Percentiles rank a stretch among this genome's conserved stretches.
Evolutionary conservation across 2,888 invertebrate genomes (phyloP).

Genomic region (Bellardia bayeri): DNA sequence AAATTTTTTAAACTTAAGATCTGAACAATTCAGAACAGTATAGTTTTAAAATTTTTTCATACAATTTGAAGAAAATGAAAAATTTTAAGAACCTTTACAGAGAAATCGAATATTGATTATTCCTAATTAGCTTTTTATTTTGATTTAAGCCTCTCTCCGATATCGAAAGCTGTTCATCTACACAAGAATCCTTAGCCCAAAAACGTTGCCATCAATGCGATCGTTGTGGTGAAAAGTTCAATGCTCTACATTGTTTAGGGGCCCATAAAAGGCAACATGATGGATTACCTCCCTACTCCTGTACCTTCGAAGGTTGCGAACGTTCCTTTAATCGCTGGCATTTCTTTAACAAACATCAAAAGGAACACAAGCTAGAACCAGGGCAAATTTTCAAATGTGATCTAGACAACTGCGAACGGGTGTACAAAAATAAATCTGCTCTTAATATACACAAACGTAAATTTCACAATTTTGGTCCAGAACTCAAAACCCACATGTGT

Average conservation of each 20-base stretch:
- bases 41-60: no score
- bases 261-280: constrained; percentile 79
- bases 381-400: constrained; percentile 46
- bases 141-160: not conserved
- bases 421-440: constrained; percentile 79
- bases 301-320: constrained; percentile 76
- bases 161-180: not conserved
- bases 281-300: constrained; percentile 78
- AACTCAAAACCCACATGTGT: constrained; percentile 78
- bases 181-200: not conserved
- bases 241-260: constrained; percentile 74
- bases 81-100: no score
- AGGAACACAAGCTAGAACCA: constrained; percentile 75
- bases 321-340: constrained; percentile 76
- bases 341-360: constrained; percentile 76
- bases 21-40: no score
- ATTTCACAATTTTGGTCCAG: constrained; percentile 77
- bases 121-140: no score
- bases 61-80: no score
- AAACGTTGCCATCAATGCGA: constrained; percentile 74
- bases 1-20: no score
- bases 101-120: no score
- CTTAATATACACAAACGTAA: constrained; percentile 78
- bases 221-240: constrained; percentile 75
- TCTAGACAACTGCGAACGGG: constrained; percentile 75